Conservation (phyloP, 2,888 invertebrate species). For the Latrodectus elegans region DNA sequence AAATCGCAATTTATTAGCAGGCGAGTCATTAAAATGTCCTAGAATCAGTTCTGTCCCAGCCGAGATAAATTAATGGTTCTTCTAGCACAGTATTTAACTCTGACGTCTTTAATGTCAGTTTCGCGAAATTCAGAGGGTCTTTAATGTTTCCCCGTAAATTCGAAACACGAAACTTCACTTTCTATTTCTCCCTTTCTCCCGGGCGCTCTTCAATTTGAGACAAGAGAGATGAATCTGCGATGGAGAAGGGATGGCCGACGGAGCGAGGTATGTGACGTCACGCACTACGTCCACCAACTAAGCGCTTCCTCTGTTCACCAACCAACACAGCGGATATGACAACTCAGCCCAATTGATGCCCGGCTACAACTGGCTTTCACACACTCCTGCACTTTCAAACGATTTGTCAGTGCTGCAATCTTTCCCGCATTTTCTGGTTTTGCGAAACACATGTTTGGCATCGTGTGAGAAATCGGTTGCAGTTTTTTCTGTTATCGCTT, state of each 20-base stretch:
- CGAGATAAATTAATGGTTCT: neutral
- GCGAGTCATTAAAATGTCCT: neutral
- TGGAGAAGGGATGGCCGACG: neutral
- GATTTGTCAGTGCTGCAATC: conserved; percentile 12
- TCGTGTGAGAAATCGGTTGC: neutral
- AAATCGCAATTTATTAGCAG: neutral
- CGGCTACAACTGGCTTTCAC: conserved; percentile 63
- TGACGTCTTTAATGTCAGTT: conserved; percentile 11
- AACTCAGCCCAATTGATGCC: conserved; percentile 67
- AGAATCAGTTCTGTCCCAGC: neutral
- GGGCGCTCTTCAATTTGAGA: neutral
- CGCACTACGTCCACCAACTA: conserved; percentile 52
- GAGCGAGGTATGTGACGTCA: conserved; percentile 57
- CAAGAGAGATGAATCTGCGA: conserved; percentile 11
- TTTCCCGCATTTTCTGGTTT: neutral
- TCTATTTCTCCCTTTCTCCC: neutral
- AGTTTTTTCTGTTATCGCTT: neutral
- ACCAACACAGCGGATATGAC: conserved; percentile 65
- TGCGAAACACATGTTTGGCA: neutral
- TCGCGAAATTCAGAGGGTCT: neutral
- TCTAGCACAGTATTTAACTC: neutral
- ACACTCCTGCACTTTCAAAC: conserved; percentile 33
- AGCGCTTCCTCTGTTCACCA: conserved; percentile 57
- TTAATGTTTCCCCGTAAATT: conserved; percentile 10
- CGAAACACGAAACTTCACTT: conserved; percentile 19